These are phyloP conservation scores for Menidia menidia DNA, from an alignment of 2,797 vertebrate species.

Conservation along the genomic window DNA sequence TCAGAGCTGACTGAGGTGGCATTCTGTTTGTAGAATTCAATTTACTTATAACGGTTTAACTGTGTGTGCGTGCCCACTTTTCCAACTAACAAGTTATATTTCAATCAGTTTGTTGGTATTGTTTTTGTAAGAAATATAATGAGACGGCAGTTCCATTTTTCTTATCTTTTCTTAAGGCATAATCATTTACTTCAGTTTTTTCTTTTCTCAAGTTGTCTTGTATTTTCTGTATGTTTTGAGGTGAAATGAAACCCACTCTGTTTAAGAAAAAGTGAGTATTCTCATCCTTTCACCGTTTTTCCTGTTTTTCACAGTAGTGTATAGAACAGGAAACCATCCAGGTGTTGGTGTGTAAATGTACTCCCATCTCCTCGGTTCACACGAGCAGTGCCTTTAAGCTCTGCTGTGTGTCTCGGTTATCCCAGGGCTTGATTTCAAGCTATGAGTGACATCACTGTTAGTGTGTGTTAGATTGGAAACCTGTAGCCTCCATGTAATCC, in stretches of 20 bases:
- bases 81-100: not conserved
- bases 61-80: not conserved
- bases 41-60: not conserved
- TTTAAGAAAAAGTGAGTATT: not conserved
- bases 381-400: slow-evolving; percentile 20
- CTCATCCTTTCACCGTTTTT: not conserved
- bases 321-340: not conserved
- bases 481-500: slow-evolving; percentile 45
- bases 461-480: slow-evolving; percentile 18
- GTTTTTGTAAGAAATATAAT: not conserved
- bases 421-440: slow-evolving; percentile 38
- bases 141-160: not conserved
- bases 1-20: not conserved
- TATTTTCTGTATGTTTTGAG: not conserved
- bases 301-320: not conserved
- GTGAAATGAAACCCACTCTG: not conserved
- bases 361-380: slow-evolving; percentile 5
- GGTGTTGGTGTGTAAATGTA: slow-evolving; percentile 9
- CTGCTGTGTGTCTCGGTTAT: slow-evolving; percentile 23
- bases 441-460: slow-evolving; percentile 52
- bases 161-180: not conserved
- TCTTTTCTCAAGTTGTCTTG: not conserved
- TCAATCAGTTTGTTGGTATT: not conserved
- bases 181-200: not conserved
- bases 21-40: not conserved